Evolutionary conservation across 2,113 vertebrate genomes (phyloP), one percentile per base, ranked within the genome.

Genomic region (Thunnus thynnus): DNA sequence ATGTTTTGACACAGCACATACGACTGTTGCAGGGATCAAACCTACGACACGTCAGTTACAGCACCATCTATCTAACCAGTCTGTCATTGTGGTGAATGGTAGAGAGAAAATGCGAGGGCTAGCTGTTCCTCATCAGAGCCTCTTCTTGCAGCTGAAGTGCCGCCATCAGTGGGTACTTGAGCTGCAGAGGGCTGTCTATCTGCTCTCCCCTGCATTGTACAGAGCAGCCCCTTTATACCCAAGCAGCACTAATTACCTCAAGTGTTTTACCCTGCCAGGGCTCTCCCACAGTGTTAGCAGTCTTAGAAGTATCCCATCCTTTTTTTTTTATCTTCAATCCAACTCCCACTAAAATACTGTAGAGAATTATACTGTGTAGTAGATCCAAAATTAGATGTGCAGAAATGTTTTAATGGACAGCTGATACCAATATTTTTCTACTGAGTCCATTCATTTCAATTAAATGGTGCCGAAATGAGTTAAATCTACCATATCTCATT

Each of bases 131-230:
- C 74, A 54, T 66, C 65, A 51, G 52, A 61, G 73, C 61, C 75
- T 78, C 87, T 78, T 82, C 76, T 76, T 72, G 71, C 16, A 27
- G 20, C 56, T 93, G 56, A 93, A 88, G 88, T 78, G 82, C 69
- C 67, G 63, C 73, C 84, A 82, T 82, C 86, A 90, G 79, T 20
- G 74, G 72, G 50, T 70, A 64, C 87, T 89, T 75, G 56, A 86
- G 84, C 50, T 30, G 60, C 57, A 36, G 72, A 88, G 80, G 75
- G 51, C 75, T 57, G 46, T 79, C 84, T 72, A 41, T 76, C 47
- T 71, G 13, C 64, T 62, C 57, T 66, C 57, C 48, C 25, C 48
- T 60, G 30, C 56, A 84, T 87, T 86, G 85, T 88, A 12, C 18
- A 5, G 58, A 72, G 55, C 50, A 76, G 71, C 12, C 71, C 73